Evolutionary conservation across 2,113 vertebrate genomes (phyloP).

Genomic region (Phasianus colchicus): DNA sequence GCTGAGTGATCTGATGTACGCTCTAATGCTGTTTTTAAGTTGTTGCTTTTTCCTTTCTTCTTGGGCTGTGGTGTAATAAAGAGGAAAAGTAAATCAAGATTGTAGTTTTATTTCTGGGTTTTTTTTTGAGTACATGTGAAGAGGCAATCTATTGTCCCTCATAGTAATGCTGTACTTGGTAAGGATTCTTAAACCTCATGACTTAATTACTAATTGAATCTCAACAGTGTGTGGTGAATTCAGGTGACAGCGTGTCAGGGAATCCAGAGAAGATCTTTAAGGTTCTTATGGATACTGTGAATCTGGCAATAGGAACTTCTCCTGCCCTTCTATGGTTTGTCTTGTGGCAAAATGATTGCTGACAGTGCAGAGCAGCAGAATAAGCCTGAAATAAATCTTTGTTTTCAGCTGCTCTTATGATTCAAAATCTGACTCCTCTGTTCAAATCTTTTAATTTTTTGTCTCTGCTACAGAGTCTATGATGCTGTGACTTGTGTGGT

Average conservation of each 20-base stretch:
- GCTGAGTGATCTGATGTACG: neutral
- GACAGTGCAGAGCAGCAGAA: neutral
- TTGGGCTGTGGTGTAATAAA: neutral
- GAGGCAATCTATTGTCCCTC: neutral
- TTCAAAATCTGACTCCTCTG: neutral
- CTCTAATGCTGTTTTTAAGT: neutral
- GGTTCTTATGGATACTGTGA: neutral
- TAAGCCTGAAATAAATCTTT: neutral
- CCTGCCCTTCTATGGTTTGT: neutral
- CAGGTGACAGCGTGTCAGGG: neutral
- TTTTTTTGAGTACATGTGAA: neutral
- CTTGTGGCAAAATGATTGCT: neutral
- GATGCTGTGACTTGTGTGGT: fast-evolving
- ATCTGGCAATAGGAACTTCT: neutral
- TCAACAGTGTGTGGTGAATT: neutral
- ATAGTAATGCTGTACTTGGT: neutral
- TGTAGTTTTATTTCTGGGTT: neutral
- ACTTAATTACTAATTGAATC: neutral
- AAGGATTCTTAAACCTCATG: neutral
- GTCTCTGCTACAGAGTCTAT: neutral
- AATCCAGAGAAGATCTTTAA: neutral
- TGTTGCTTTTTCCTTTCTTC: neutral
- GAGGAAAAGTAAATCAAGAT: neutral
- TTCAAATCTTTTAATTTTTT: neutral
- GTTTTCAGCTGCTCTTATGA: neutral